Percentiles rank a stretch among this genome's conserved stretches.
Evolutionary conservation across 2,113 vertebrate genomes (phyloP).

Genomic region (Perccottus glenii): DNA sequence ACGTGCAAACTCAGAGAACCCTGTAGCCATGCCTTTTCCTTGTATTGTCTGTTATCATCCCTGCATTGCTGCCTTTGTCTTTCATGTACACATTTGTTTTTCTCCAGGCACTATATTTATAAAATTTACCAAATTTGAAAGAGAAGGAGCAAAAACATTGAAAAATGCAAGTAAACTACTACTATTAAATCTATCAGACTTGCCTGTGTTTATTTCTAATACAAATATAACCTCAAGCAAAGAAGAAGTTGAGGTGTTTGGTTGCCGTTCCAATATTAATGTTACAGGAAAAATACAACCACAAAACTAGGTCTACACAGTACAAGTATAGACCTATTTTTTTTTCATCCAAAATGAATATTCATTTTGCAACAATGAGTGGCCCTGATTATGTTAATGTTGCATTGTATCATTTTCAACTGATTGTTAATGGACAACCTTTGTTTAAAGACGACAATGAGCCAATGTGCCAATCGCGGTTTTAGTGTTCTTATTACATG

Average conservation of each 20-base stretch:
- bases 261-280: too few species aligned
- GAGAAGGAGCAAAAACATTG: slow-evolving; percentile 7
- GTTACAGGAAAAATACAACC: too few species aligned
- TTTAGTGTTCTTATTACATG: slow-evolving; percentile 6
- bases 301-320: too few species aligned
- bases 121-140: slow-evolving; percentile 26
- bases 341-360: too few species aligned
- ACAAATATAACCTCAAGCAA: slow-evolving; percentile 12
- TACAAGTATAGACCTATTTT: too few species aligned
- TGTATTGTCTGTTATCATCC: not conserved
- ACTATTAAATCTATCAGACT: slow-evolving; percentile 42
- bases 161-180: slow-evolving; percentile 33
- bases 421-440: too few species aligned
- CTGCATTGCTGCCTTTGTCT: not conserved
- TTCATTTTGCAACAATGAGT: too few species aligned
- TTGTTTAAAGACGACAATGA: too few species aligned
- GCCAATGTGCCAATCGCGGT: too few species aligned
- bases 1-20: slow-evolving; percentile 13
- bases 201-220: slow-evolving; percentile 36
- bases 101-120: slow-evolving; percentile 42
- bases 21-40: slow-evolving; percentile 7
- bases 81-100: slow-evolving; percentile 26
- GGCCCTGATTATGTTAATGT: too few species aligned
- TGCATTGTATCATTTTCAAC: too few species aligned
- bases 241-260: slow-evolving; percentile 32